Percentiles rank a stretch among this genome's conserved stretches.
Evolutionary conservation across 2,113 vertebrate species (phyloP).

Genomic region (Pseudolaguvia tuberculata): DNA sequence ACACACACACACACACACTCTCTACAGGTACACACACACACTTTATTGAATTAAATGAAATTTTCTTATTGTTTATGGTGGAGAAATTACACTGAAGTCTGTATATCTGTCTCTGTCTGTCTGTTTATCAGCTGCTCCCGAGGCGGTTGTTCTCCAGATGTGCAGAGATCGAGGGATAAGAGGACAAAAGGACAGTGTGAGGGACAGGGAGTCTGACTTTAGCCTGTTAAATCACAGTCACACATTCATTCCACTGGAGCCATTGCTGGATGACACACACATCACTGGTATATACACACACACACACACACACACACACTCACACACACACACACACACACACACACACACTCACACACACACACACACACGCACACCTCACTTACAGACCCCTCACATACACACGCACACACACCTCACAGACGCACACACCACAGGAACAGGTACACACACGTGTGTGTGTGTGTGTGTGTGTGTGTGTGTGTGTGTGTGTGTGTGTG

Average conservation of each 20-base stretch:
- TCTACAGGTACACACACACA: too few species aligned
- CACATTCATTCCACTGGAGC: constrained; percentile 39
- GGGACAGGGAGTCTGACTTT: constrained; percentile 1
- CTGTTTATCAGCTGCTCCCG: constrained; percentile 21
- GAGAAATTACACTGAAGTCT: too few species aligned
- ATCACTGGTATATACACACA: too few species aligned
- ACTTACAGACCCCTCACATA: background rate
- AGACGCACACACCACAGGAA: too few species aligned
- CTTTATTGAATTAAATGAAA: too few species aligned
- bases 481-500: constrained; percentile 19
- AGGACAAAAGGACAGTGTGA: background rate
- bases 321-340: background rate
- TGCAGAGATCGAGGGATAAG: constrained; percentile 34
- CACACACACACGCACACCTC: background rate
- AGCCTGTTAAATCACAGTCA: constrained; percentile 28
- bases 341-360: background rate
- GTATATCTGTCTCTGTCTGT: background rate
- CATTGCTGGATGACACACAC: constrained; percentile 38
- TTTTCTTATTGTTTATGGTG: too few species aligned
- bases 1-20: too few species aligned
- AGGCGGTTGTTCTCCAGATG: constrained; percentile 40
- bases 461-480: background rate
- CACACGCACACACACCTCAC: too few species aligned
- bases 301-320: constrained; percentile 7
- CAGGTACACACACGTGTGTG: too few species aligned